Base-by-base conservation (phyloP, 2,113 vertebrate genomes). In the Balaenoptera acutorostrata region DNA sequence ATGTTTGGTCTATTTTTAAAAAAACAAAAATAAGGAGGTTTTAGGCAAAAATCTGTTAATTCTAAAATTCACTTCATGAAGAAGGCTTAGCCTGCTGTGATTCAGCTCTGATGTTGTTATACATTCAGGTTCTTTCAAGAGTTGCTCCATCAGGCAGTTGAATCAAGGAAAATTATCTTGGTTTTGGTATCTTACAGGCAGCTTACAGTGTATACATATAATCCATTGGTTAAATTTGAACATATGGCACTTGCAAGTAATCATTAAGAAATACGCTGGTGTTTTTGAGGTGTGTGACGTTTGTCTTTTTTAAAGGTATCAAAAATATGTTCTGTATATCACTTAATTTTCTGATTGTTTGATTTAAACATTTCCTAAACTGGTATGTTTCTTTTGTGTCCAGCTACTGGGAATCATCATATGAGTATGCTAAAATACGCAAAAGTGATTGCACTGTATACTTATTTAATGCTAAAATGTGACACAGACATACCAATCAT, bases 1-100 rank as follows among this genome's bases (percentile, higher is more conserved):
- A 63, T 81, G 7, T 55, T 85, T 96, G 85, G n/a, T 93, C 61
- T 7, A 14, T 80, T 80, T 77, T 77, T 52, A 25, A 49, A 71
- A 88, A 96, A 69, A 36, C 17, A 97, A 86, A 96, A 95, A 91
- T 64, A 88, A 25, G 23, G 41, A 59, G 8, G 86, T 81, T 93
- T 93, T 92, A 94, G 68, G 74, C 6, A 89, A 93, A 82, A 17
- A 46, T 20, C 13, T 31, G 31, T 90, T 86, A 25, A 95, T 93
- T 94, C 27, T 31, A n/a, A 94, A 96, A 81, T 89, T 86, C 71
- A 74, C 36, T 91, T 95, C 15, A 14, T 69, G 64, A 92, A 74
- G 57, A 92, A 77, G 46, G 20, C 13, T 94, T 33, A 44, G 14
- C 44, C 39, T 91, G 5, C 21, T 49, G 1, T 4, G 9, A 6